Conservation (phyloP, 2,113 vertebrate species). For the Spea bombifrons region DNA sequence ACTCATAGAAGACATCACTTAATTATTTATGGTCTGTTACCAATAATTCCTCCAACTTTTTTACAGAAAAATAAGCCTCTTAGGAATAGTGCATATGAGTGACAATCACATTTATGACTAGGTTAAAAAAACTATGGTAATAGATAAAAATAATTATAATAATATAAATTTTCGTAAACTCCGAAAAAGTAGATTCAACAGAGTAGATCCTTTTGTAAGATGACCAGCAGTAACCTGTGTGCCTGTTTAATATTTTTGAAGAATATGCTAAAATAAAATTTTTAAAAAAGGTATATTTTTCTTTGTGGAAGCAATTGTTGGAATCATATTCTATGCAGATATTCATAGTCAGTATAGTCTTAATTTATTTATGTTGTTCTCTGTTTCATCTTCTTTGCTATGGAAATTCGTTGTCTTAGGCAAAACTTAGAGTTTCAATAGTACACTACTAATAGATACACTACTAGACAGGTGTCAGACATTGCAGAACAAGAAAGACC, state of each 20-base stretch:
- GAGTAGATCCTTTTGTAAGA: not conserved
- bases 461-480: no score
- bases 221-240: not conserved
- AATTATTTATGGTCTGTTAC: conserved; percentile 12
- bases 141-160: not conserved
- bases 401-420: conserved; percentile 43
- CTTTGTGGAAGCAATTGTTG: not conserved
- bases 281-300: not conserved
- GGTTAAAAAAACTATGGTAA: not conserved
- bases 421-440: no score
- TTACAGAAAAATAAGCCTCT: not conserved
- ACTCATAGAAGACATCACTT: conserved; percentile 1
- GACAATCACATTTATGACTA: not conserved
- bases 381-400: not conserved
- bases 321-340: not conserved
- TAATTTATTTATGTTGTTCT: not conserved
- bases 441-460: no score
- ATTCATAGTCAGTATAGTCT: not conserved
- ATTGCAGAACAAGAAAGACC: no score
- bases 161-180: not conserved
- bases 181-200: not conserved
- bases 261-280: not conserved
- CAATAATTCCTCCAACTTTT: not conserved
- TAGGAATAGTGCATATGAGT: not conserved
- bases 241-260: not conserved